Conservation (phyloP, 2,113 vertebrate species). For the Condylura cristata region DNA sequence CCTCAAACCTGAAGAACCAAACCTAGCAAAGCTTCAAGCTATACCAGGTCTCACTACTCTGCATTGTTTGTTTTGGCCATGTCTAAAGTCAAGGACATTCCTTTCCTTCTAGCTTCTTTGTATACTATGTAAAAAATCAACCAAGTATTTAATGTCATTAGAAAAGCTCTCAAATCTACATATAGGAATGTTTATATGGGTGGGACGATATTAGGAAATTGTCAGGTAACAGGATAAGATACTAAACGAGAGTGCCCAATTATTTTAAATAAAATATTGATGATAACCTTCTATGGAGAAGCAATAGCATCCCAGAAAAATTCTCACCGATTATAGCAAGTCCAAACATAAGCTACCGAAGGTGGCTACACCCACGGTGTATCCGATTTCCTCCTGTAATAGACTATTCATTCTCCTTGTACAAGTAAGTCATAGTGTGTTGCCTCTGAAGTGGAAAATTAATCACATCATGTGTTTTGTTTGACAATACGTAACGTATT, state of each 20-base stretch:
- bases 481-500: not conserved
- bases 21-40: not conserved
- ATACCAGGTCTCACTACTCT: not conserved
- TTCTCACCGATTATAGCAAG: not conserved
- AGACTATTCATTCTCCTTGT: not conserved
- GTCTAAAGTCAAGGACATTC: not conserved
- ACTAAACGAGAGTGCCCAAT: not conserved
- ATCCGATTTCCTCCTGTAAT: not conserved
- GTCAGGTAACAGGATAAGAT: not conserved
- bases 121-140: not conserved
- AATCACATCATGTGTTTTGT: not conserved
- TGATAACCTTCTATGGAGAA: not conserved
- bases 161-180: not conserved
- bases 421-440: not conserved
- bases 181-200: not conserved
- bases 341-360: not conserved
- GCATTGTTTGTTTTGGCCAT: accelerated
- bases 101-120: not conserved
- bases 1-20: not conserved
- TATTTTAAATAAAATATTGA: not conserved
- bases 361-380: accelerated
- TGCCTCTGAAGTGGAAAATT: not conserved
- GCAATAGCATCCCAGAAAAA: not conserved
- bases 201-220: not conserved
- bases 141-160: not conserved